phyloP scores from a whole-genome alignment of 2,888 invertebrate species.

The Creontiades dilutus region DNA sequence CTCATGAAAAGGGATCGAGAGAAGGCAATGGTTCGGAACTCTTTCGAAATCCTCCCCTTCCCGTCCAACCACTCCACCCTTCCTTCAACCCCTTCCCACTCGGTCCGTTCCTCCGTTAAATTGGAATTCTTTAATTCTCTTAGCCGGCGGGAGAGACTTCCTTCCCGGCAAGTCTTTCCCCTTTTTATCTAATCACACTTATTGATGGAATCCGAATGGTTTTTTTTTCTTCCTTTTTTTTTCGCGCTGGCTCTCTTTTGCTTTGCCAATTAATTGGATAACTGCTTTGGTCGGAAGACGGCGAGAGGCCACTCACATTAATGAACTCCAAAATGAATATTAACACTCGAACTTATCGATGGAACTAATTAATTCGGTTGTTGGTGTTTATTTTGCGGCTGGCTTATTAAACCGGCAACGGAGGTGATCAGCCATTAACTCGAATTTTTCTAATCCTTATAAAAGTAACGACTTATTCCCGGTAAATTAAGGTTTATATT shows the following conservation, averaged over 20 bases:
- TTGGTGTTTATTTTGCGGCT: background rate
- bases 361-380: background rate
- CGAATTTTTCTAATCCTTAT: no score
- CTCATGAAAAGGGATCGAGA: constrained; percentile 33
- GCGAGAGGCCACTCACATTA: constrained; percentile 32
- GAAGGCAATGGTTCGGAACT: constrained; percentile 67
- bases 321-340: constrained; percentile 47
- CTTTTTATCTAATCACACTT: constrained; percentile 69
- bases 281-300: background rate
- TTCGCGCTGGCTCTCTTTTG: background rate
- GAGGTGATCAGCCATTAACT: no score
- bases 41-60: constrained; percentile 61
- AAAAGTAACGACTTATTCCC: no score
- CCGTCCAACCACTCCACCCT: no score
- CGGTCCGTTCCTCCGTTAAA: constrained; percentile 56
- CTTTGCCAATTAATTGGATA: constrained; percentile 58
- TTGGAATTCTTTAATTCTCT: constrained; percentile 72
- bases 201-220: constrained; percentile 50
- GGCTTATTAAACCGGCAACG: no score
- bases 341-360: background rate
- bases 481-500: no score
- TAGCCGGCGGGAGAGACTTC: constrained; percentile 40
- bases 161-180: constrained; percentile 31
- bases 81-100: background rate
- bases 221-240: constrained; percentile 13